phyloP scores from a whole-genome alignment of 2,888 invertebrate genomes.

The Macaria notata region DNA sequence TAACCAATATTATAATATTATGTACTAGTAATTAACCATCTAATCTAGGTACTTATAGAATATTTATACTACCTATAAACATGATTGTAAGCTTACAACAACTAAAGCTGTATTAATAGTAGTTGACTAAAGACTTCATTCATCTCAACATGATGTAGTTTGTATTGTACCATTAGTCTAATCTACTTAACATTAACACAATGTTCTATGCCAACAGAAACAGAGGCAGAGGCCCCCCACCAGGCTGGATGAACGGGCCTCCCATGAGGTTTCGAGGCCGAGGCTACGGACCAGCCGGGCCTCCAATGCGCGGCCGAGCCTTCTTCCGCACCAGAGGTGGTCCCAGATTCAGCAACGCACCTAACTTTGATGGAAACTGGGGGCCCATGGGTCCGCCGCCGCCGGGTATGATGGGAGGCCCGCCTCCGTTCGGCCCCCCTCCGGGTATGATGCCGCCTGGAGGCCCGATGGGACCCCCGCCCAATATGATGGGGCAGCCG shows the following conservation, averaged over 20 bases:
- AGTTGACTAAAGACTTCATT: too few species aligned
- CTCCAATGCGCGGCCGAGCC: conserved; percentile 79
- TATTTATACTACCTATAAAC: too few species aligned
- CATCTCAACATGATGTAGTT: too few species aligned
- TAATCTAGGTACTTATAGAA: too few species aligned
- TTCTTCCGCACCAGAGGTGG: conserved; percentile 79
- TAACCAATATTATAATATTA: too few species aligned
- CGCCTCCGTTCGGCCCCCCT: conserved; percentile 75
- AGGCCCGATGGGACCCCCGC: conserved; percentile 81
- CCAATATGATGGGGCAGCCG: conserved; percentile 81
- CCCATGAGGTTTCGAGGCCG: conserved; percentile 86
- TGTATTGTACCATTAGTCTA: too few species aligned
- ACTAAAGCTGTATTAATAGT: too few species aligned
- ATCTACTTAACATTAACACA: too few species aligned
- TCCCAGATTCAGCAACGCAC: conserved; percentile 75
- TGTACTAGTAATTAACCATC: too few species aligned
- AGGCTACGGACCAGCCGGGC: conserved; percentile 84
- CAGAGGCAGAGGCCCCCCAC: conserved; percentile 62
- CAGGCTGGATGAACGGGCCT: conserved; percentile 77
- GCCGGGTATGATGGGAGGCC: conserved; percentile 77
- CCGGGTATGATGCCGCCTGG: conserved; percentile 82
- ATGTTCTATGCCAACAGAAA: conserved; percentile 40
- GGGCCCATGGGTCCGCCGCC: conserved; percentile 84
- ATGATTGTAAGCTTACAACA: too few species aligned
- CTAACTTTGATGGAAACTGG: conserved; percentile 85